Evolutionary conservation across 2,113 vertebrate species (phyloP), one percentile per base, ranked within the genome.

Genomic region (Phoxinus phoxinus): DNA sequence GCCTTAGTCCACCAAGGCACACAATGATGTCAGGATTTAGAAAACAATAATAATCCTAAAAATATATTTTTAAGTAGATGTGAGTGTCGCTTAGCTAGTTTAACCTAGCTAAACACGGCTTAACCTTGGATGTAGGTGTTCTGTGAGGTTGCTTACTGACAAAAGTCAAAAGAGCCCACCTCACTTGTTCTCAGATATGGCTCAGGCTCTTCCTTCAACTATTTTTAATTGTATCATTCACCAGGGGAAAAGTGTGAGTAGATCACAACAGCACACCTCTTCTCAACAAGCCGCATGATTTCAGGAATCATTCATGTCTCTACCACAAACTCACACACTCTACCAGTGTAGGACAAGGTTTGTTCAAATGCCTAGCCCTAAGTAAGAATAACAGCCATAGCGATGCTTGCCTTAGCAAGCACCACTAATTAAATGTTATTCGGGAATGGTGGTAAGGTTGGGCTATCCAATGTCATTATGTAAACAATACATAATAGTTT

Each of bases 401-500:
- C 13, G 1, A 67, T 32, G 27, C 67, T 21, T 71, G 35, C 13
- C 21, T 25, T 74, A 7, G 44, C 44, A 75, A 76, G 15, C 3
- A 53, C 41, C 46, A 2, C 15, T 48, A 76, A 76, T 76, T 53
- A 76, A 21, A 51, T 76, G 17, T 53, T 76, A 32, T 76, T 30
- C 15, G 30, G 7, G 46, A 30, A 51, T 53, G 13, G 25, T 53
- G 25, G 3, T 30, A 76, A 21, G 17, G 6, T 32, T 53, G 17
- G 46, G 3, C 8, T 32, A 17, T 73, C n/a, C 71, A 17, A 73
- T 44, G 37, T 51, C 0, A 32, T 30, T 76, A 53, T 30, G 73
- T 76, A 76, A 76, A 76, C 73, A 76, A 76, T 76, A 32, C n/a
- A n/a, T n/a, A n/a, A n/a, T n/a, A n/a, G n/a, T 25, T 73, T 46